Conservation (phyloP, 2,113 vertebrate species). For the Aegotheles bennettii region DNA sequence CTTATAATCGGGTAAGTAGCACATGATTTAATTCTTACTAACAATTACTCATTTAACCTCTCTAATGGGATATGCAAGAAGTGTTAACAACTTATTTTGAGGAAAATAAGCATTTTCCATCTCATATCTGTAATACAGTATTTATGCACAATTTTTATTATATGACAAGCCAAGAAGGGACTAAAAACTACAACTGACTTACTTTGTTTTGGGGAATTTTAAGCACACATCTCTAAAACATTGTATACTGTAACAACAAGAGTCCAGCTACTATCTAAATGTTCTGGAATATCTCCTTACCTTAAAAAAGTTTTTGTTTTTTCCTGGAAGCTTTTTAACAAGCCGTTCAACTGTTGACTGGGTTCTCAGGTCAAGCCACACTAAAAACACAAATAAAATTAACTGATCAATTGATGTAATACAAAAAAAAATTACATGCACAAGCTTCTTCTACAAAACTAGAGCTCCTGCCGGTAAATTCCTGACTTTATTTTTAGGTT, state of each 20-base stretch:
- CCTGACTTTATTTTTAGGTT: not conserved
- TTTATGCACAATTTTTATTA: not conserved
- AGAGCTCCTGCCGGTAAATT: not conserved
- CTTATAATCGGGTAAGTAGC: not conserved
- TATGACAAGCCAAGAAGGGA: not conserved
- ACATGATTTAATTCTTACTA: not conserved
- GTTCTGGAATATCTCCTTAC: constrained; percentile 70
- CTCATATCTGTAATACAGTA: not conserved
- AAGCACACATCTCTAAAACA: not conserved
- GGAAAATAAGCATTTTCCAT: not conserved
- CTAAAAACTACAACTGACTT: not conserved
- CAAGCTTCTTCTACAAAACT: not conserved
- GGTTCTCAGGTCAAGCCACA: constrained; percentile 96
- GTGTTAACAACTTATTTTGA: not conserved
- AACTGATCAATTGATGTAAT: not conserved
- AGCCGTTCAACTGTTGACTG: constrained; percentile 95
- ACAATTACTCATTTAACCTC: not conserved
- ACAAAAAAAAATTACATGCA: not conserved
- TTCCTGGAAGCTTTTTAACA: constrained; percentile 87
- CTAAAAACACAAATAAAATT: constrained; percentile 68
- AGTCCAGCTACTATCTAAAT: not conserved
- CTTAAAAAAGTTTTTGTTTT: constrained; percentile 91
- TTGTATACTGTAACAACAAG: not conserved
- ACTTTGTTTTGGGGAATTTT: not conserved
- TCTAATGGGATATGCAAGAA: not conserved